A percentile compares a stretch with the other conserved stretches of the same genome.
These are phyloP conservation scores for Bursaphelenchus okinawaensis DNA, from an alignment of 2,888 invertebrate genomes.

Conservation along the genomic window DNA sequence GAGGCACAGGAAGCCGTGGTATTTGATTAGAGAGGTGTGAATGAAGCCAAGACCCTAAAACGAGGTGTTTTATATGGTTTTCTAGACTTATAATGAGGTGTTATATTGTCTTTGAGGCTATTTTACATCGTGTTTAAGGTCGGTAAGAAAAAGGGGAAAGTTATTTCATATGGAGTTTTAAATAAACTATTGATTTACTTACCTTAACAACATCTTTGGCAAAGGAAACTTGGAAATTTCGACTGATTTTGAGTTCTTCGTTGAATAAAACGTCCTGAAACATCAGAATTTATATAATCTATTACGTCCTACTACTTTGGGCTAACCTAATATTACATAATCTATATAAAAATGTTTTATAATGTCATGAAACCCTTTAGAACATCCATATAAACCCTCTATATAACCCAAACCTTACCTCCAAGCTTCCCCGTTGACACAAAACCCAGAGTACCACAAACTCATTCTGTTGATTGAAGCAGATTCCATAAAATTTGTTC, in stretches of 20 bases:
- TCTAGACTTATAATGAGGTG: background rate
- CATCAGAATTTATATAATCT: background rate
- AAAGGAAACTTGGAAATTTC: slow-evolving; percentile 56
- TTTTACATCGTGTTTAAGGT: no score
- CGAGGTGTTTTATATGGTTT: background rate
- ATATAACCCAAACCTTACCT: slow-evolving; percentile 33
- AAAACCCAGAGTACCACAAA: slow-evolving; percentile 54
- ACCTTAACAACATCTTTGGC: slow-evolving; percentile 56
- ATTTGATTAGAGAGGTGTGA: slow-evolving; percentile 39
- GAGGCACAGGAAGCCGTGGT: slow-evolving; percentile 47
- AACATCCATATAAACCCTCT: background rate
- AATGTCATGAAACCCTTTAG: background rate
- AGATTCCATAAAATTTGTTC: slow-evolving; percentile 56
- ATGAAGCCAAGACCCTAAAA: slow-evolving; percentile 43
- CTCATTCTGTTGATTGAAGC: slow-evolving; percentile 57
- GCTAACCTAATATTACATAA: no score
- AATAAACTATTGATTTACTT: background rate
- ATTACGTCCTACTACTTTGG: no score
- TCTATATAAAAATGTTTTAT: no score
- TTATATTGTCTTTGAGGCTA: no score
- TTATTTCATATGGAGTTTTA: background rate
- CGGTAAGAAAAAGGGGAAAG: no score
- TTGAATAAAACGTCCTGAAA: slow-evolving; percentile 54
- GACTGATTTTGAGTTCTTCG: slow-evolving; percentile 53
- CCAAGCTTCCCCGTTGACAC: slow-evolving; percentile 50